Conservation (phyloP, 1,140 invertebrate genomes). For the Ceratoteleas bidentatus region DNA sequence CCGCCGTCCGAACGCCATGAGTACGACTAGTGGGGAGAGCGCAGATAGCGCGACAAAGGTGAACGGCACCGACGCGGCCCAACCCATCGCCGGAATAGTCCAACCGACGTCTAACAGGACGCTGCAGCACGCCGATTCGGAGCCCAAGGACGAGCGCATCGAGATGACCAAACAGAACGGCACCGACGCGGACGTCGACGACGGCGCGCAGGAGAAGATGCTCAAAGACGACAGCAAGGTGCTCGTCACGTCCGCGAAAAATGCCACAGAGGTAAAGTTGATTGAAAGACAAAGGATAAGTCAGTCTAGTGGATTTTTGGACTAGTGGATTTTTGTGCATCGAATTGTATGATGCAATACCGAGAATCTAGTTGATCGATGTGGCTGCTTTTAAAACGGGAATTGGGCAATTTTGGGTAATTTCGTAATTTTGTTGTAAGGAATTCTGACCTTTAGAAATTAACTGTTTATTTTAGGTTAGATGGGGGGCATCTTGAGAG, state of each 20-base stretch:
- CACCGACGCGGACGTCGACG: slow-evolving; percentile 74
- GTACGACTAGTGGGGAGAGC: slow-evolving; percentile 63
- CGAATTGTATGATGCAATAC: no score
- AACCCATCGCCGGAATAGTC: slow-evolving; percentile 30
- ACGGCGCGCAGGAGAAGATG: slow-evolving; percentile 86
- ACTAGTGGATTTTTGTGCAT: no score
- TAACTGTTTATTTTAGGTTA: no score
- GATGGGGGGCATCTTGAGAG: no score
- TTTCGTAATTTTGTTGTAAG: no score
- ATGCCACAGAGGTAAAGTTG: slow-evolving; percentile 81
- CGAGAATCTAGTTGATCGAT: no score
- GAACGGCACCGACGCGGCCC: slow-evolving; percentile 34
- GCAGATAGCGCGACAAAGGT: slow-evolving; percentile 54
- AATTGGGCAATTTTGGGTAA: no score
- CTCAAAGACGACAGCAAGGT: slow-evolving; percentile 84
- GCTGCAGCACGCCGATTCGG: slow-evolving; percentile 82
- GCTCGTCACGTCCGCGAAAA: slow-evolving; percentile 80
- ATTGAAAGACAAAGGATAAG: no score
- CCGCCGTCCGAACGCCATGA: neutral
- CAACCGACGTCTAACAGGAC: slow-evolving; percentile 82
- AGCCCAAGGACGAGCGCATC: slow-evolving; percentile 14
- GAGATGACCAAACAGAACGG: slow-evolving; percentile 78
- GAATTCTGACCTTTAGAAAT: no score
- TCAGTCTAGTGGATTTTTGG: no score
- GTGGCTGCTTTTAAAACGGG: no score